A percentile compares a stretch with the other conserved stretches of the same genome.
Evolutionary conservation across 2,113 vertebrate species (phyloP).

Genomic region (Neogobius melanostomus): DNA sequence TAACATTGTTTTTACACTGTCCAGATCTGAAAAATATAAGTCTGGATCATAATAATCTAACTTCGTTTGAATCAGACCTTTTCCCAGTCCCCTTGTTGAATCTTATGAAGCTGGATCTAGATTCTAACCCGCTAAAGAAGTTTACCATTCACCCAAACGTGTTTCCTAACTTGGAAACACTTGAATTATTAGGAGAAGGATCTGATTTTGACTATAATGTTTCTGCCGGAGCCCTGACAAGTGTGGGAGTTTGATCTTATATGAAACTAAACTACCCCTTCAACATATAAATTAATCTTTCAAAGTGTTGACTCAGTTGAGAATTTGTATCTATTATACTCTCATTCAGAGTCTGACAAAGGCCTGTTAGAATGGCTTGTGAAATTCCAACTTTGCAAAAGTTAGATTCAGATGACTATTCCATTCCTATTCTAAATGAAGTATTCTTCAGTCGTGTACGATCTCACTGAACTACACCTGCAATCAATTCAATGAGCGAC

Average conservation of each 20-base stretch:
- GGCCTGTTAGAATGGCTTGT: conserved; percentile 60
- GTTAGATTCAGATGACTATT: conserved; percentile 49
- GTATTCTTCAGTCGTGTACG: conserved; percentile 35
- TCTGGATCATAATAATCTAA: not conserved
- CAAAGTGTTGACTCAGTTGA: conserved; percentile 44
- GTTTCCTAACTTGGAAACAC: conserved; percentile 43
- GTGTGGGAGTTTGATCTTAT: conserved; percentile 26
- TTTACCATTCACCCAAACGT: conserved; percentile 46
- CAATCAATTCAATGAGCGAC: conserved; percentile 23
- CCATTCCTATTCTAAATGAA: conserved; percentile 22
- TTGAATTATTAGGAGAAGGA: conserved; percentile 35
- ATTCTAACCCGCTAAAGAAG: conserved; percentile 4
- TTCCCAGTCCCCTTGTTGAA: not conserved
- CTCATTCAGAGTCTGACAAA: conserved; percentile 25
- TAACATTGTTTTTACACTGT: not conserved
- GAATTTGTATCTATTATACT: conserved; percentile 16
- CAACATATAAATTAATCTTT: too few relatives aligned
- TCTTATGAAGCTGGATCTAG: conserved; percentile 6
- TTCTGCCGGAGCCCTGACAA: conserved; percentile 40
- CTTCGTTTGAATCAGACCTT: not conserved
- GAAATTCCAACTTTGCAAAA: conserved; percentile 39
- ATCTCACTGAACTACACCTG: conserved; percentile 44
- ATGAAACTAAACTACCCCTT: too few relatives aligned
- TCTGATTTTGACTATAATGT: conserved; percentile 33
- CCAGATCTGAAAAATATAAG: conserved; percentile 11